These are phyloP conservation scores for Acronicta alni DNA, from an alignment of 2,888 invertebrate genomes.

Conservation along the genomic window DNA sequence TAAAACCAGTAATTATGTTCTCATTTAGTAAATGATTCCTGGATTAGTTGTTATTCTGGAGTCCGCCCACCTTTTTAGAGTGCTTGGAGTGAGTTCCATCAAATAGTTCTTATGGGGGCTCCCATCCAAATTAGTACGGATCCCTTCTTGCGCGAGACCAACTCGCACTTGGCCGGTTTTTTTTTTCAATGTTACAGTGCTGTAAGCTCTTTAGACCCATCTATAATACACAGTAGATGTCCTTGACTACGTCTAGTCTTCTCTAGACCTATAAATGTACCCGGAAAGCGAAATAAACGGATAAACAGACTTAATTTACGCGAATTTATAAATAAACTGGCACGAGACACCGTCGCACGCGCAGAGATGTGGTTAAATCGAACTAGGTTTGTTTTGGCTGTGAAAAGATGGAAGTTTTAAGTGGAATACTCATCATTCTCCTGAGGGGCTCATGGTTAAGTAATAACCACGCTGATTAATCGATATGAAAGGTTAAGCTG, in stretches of 20 bases:
- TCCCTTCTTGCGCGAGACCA: too few species aligned
- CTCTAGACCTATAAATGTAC: slow-evolving; percentile 11
- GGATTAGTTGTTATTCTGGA: not conserved
- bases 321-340: slow-evolving; percentile 32
- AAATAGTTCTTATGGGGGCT: too few species aligned
- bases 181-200: too few species aligned
- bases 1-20: slow-evolving; percentile 14
- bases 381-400: not conserved
- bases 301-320: slow-evolving; percentile 20
- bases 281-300: slow-evolving; percentile 33
- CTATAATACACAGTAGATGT: not conserved
- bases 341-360: slow-evolving; percentile 17
- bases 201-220: too few species aligned
- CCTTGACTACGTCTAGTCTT: slow-evolving; percentile 21
- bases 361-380: not conserved
- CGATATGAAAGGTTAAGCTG: too few species aligned
- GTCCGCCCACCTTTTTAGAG: not conserved
- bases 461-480: too few species aligned
- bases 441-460: too few species aligned
- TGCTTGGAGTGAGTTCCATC: too few species aligned
- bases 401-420: too few species aligned
- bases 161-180: too few species aligned
- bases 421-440: too few species aligned
- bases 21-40: slow-evolving; percentile 21
- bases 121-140: too few species aligned